Conservation (phyloP, 2,797 vertebrate genomes). For the Paramormyrops hopkinsi region DNA sequence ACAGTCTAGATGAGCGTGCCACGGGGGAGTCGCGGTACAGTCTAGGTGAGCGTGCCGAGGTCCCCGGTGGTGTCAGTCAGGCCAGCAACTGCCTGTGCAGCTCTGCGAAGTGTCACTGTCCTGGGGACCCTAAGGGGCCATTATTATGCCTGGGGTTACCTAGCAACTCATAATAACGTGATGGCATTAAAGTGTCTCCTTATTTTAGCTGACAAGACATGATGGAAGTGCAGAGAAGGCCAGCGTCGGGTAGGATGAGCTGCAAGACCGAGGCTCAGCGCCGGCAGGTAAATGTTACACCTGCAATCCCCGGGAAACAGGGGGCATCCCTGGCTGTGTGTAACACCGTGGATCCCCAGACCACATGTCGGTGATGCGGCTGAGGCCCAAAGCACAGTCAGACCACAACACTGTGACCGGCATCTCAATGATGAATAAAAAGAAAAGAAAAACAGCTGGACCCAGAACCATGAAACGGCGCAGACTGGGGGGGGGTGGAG, state of each 20-base stretch:
- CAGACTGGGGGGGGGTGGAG: background rate
- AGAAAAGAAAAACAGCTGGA: no score
- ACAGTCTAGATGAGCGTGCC: constrained; percentile 18
- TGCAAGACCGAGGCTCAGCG: background rate
- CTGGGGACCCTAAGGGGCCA: constrained; percentile 29
- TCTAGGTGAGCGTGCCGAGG: constrained; percentile 4
- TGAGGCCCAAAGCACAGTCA: background rate
- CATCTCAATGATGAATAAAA: background rate
- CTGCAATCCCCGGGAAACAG: background rate
- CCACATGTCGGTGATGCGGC: background rate
- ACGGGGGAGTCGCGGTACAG: constrained; percentile 34
- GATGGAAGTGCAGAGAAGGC: background rate
- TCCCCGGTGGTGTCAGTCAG: constrained; percentile 7
- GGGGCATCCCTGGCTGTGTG: background rate
- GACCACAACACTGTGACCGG: background rate
- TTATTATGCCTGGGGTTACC: constrained; percentile 29
- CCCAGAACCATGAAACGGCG: background rate
- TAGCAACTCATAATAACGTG: constrained; percentile 30
- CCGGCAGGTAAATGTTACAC: background rate
- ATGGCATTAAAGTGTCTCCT: background rate
- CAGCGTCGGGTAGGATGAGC: background rate
- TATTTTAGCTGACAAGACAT: background rate
- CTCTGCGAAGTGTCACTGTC: constrained; percentile 27
- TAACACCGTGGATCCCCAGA: background rate
- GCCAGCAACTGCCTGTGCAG: constrained; percentile 21